Evolutionary conservation across 2,888 invertebrate genomes (phyloP), one percentile per base, ranked within the genome.

Genomic region (Phania funesta): DNA sequence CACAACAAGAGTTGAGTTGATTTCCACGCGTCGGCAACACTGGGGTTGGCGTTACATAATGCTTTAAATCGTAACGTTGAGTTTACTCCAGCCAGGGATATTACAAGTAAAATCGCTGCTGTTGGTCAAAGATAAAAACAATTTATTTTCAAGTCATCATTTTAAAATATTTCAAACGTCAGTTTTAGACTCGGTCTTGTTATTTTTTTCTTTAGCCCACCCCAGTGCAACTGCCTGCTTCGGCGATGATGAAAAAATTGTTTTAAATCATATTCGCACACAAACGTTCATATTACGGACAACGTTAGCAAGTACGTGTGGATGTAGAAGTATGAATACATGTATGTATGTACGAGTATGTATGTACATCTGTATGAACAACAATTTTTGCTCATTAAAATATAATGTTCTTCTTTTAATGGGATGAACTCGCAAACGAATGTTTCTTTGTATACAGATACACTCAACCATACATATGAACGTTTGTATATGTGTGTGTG

Each of bases 91-190:
- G 18, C 22, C 13, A 38, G 38, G 29, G 16, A 50, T 18, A 52
- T 35, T 13, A 38, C n/a, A 38, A 38, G n/a, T 38, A 11, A 13
- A 58, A 24, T 58, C 64, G 48, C 77, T 79, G 76, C 89, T 89
- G 89, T 86, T 89, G 89, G 89, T 88, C 89, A 88, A 86, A 89
- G 89, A 89, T 89, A 89, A 89, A 89, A 86, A 85, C 86, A 88
- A 89, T 89, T 88, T 89, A 88, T 88, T 87, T 88, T 87, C 87
- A 87, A 89, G 88, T 89, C 89, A 88, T 88, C 88, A 89, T 88
- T 89, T 89, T 88, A 89, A 81, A 89, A 89, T 89, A 89, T 88
- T 87, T 87, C 86, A 86, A 88, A 87, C 86, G 87, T 86, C 71
- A 78, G 67, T 50, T 80, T 62, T 81, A 50, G 80, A 68, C 62